Evolutionary conservation across 2,888 invertebrate genomes (phyloP), one percentile per base, ranked within the genome.

Genomic region (Dasypolia templi): DNA sequence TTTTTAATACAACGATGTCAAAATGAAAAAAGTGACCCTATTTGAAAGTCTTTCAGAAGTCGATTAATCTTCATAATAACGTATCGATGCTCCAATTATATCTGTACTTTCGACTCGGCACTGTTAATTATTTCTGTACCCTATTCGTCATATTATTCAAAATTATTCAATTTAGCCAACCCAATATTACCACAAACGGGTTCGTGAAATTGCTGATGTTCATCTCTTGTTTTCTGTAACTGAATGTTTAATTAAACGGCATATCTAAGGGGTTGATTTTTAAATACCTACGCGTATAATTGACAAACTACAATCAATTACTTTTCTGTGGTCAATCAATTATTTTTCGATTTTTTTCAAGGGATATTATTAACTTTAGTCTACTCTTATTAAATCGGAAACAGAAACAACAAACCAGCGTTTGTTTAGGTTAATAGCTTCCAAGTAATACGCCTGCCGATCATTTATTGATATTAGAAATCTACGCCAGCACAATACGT

Each of bases 401-500:
- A 79, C 53, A 72, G 44, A 61, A 75, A 66, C 56, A 75, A 79
- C 67, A 75, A 75, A 64, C 3, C 42, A 22, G 32, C 42, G 56
- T 75, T 72, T 80, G 76, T 80, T 78, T 75, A 83, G 72, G 75
- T 80, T 75, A 77, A 84, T 72, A 74, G 63, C 56, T 77, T 64
- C 77, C 51, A 75, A 81, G 75, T 78, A 78, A 77, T 80, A 77
- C 72, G 53, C 71, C 81, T 69, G 51, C 77, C 77, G 71, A 86
- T 84, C 80, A 77, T 80, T 82, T 79, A 84, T 78, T 84, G 86
- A 86, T 87, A 84, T 87, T 87, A 86, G 81, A 86, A 87, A 86
- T 87, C 86, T 84, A 79, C 73, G 66, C 81, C 59, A 63, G 70
- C 79, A 86, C 86, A 87, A 86, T 87, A 86, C 87, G 76, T 79